Conservation (phyloP, 2,113 vertebrate species). For the Ploceus nigricollis region DNA sequence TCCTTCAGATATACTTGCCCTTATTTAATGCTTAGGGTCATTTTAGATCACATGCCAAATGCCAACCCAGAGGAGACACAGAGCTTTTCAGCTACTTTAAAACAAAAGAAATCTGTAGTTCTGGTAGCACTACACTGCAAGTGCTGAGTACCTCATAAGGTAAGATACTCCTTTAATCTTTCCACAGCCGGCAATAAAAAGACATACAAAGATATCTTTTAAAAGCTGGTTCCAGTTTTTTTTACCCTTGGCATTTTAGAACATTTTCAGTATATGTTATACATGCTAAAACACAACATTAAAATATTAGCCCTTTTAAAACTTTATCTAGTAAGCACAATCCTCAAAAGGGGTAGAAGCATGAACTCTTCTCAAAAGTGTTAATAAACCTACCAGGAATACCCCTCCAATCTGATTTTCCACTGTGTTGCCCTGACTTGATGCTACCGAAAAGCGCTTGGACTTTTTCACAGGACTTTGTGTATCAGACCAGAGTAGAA, state of each 20-base stretch:
- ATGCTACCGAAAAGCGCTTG: background rate
- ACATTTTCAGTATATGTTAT: background rate
- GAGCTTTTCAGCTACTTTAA: background rate
- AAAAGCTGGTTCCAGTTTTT: background rate
- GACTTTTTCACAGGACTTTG: background rate
- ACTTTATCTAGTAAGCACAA: background rate
- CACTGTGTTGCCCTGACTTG: background rate
- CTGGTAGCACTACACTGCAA: background rate
- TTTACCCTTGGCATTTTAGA: background rate
- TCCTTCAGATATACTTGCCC: background rate
- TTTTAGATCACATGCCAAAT: background rate
- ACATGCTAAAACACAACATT: background rate
- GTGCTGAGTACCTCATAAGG: background rate
- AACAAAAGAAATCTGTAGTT: background rate
- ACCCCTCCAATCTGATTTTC: background rate
- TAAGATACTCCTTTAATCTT: background rate
- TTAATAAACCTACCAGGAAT: background rate
- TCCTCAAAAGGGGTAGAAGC: background rate
- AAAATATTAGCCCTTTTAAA: background rate
- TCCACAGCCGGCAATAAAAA: background rate
- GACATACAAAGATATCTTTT: background rate
- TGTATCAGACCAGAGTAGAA: background rate
- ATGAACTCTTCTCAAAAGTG: background rate
- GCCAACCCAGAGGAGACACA: background rate
- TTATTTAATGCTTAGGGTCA: background rate